Evolutionary conservation across 2,113 vertebrate species (phyloP).

Genomic region (Eonycteris spelaea): DNA sequence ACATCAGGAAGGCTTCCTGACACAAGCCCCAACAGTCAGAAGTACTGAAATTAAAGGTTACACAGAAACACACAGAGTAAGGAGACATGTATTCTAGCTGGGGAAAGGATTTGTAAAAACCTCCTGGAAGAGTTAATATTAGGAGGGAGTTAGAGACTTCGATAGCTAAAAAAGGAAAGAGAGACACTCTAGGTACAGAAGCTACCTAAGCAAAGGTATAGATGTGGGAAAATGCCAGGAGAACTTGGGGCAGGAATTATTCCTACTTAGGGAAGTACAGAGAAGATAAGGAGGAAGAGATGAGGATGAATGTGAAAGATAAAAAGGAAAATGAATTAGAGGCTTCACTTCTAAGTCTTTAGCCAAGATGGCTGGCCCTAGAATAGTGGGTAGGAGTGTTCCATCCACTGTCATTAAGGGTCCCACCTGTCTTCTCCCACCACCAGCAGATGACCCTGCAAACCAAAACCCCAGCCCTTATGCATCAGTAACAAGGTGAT

Average conservation of each 20-base stretch:
- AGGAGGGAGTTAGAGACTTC: not conserved
- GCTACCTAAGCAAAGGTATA: not conserved
- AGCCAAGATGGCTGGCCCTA: not conserved
- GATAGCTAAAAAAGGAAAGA: not conserved
- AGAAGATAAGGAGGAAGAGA: not conserved
- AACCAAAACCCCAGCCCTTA: not conserved
- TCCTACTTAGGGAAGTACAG: not conserved
- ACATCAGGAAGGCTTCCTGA: not conserved
- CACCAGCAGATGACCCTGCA: not conserved
- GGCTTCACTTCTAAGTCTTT: not conserved
- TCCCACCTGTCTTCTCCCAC: not conserved
- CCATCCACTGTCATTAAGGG: not conserved
- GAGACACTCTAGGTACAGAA: not conserved
- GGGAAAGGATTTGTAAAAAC: not conserved
- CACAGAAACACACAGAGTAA: not conserved
- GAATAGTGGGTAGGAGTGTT: not conserved
- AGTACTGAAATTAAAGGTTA: not conserved
- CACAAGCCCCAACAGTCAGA: not conserved
- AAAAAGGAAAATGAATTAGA: not conserved
- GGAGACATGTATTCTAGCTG: not conserved
- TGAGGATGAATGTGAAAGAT: not conserved
- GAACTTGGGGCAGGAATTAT: not conserved
- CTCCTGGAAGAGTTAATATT: not conserved
- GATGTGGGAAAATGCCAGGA: not conserved
- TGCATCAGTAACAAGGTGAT: not conserved